phyloP scores from a whole-genome alignment of 2,797 vertebrate genomes.

The Leptatherina wallacei region DNA sequence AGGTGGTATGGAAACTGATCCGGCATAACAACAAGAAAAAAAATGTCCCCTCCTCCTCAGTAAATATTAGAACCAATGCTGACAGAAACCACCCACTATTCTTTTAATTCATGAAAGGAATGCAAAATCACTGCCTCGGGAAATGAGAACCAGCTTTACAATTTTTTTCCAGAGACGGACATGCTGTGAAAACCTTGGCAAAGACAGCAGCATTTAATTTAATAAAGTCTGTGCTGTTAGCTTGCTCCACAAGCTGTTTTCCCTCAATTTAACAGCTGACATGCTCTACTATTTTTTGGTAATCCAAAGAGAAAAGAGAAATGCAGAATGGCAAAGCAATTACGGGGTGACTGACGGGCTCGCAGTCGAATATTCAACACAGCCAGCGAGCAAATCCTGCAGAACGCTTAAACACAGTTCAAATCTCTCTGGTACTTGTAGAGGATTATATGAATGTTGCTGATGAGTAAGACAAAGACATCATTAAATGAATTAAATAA shows the following conservation, averaged over 20 bases:
- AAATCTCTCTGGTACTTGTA: constrained; percentile 6
- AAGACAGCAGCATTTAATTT: constrained; percentile 41
- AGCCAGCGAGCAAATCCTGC: constrained; percentile 43
- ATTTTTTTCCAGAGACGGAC: constrained; percentile 21
- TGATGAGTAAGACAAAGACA: not conserved
- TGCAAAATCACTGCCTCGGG: constrained; percentile 42
- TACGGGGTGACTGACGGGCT: constrained; percentile 55
- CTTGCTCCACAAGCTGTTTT: constrained; percentile 40
- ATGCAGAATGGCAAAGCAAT: constrained; percentile 61
- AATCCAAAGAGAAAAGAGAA: constrained; percentile 47
- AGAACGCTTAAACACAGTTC: constrained; percentile 43
- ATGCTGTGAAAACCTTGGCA: constrained; percentile 35
- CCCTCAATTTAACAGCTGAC: constrained; percentile 55
- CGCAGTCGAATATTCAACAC: constrained; percentile 24
- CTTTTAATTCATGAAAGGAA: constrained; percentile 38
- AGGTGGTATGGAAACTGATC: not conserved
- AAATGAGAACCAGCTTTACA: constrained; percentile 35
- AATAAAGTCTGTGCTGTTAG: constrained; percentile 45
- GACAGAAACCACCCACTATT: constrained; percentile 13
- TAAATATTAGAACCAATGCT: constrained; percentile 18
- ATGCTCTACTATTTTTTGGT: constrained; percentile 50
- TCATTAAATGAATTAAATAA: not conserved
- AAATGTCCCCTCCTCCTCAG: constrained; percentile 15
- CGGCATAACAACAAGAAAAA: constrained; percentile 13
- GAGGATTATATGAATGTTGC: not conserved